phyloP scores from a whole-genome alignment of 2,888 invertebrate species.

The Tricholauxania praeusta region DNA sequence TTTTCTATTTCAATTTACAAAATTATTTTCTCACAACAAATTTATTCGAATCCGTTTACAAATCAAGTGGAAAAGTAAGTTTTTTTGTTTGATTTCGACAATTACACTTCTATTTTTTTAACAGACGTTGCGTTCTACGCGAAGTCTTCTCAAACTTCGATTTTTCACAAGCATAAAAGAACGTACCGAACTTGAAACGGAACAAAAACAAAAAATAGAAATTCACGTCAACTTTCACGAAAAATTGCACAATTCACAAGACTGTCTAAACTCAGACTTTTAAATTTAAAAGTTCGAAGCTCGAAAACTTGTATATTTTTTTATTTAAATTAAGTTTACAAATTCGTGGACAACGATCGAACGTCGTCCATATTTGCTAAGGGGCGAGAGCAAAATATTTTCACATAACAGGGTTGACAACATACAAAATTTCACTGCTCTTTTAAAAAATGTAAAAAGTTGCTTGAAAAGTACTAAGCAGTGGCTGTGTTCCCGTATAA shows the following conservation, averaged over 20 bases:
- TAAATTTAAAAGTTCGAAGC: neutral
- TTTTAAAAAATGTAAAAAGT: too few species aligned
- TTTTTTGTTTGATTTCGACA: neutral
- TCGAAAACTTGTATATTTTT: neutral
- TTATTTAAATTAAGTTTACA: slow-evolving; percentile 10
- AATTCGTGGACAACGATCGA: slow-evolving; percentile 34
- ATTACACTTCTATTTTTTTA: slow-evolving; percentile 4
- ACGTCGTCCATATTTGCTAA: slow-evolving; percentile 42
- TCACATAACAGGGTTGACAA: slow-evolving; percentile 4
- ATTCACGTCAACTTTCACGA: slow-evolving; percentile 13
- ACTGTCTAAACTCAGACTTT: neutral
- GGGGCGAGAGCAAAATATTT: slow-evolving; percentile 38
- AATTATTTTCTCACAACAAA: too few species aligned
- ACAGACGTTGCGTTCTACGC: slow-evolving; percentile 28
- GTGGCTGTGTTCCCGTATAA: too few species aligned
- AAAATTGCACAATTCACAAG: slow-evolving; percentile 13
- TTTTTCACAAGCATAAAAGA: slow-evolving; percentile 43
- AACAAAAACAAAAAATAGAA: slow-evolving; percentile 31
- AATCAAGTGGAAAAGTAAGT: neutral
- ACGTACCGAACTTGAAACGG: slow-evolving; percentile 24
- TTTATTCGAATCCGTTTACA: neutral
- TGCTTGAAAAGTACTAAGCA: too few species aligned
- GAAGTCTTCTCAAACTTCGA: slow-evolving; percentile 42
- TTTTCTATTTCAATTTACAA: too few species aligned
- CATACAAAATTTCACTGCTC: too few species aligned